Conservation (phyloP, 2,113 vertebrate species). For the Fulmarus glacialis region DNA sequence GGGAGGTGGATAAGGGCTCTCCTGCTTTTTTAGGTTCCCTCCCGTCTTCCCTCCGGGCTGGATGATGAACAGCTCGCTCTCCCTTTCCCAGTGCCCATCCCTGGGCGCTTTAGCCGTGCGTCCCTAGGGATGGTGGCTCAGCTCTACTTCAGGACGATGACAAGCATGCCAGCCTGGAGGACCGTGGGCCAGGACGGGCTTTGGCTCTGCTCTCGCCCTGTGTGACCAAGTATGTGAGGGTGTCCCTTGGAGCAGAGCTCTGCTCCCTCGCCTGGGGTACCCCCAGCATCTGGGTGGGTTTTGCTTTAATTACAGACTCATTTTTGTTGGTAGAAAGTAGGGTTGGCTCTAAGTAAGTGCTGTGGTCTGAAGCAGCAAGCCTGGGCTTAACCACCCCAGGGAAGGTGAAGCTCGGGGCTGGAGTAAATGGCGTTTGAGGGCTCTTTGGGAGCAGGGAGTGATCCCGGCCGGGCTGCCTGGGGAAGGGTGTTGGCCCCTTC, state of each 20-base stretch:
- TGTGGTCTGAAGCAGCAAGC: fast-evolving
- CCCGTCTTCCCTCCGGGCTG: fast-evolving
- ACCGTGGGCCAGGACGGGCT: background rate
- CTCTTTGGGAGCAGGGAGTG: background rate
- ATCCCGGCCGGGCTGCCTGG: background rate
- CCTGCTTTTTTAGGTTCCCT: background rate
- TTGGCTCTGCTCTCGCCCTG: background rate
- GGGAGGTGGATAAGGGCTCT: background rate
- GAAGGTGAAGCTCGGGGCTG: background rate
- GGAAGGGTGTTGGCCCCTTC: background rate
- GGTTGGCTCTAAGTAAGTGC: fast-evolving
- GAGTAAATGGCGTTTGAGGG: fast-evolving
- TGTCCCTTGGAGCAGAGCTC: background rate
- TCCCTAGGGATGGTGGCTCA: background rate
- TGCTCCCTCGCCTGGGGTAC: background rate
- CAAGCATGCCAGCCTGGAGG: fast-evolving
- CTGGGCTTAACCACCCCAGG: background rate
- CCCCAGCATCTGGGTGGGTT: fast-evolving
- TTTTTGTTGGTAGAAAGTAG: fast-evolving
- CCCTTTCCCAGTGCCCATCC: fast-evolving
- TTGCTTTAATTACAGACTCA: fast-evolving
- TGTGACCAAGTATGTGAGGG: fast-evolving
- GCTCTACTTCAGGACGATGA: background rate
- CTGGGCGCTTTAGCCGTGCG: fast-evolving
- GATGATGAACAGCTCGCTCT: background rate